Conservation (phyloP, 2,797 vertebrate species). For the Enteromius thamalakanensis region DNA sequence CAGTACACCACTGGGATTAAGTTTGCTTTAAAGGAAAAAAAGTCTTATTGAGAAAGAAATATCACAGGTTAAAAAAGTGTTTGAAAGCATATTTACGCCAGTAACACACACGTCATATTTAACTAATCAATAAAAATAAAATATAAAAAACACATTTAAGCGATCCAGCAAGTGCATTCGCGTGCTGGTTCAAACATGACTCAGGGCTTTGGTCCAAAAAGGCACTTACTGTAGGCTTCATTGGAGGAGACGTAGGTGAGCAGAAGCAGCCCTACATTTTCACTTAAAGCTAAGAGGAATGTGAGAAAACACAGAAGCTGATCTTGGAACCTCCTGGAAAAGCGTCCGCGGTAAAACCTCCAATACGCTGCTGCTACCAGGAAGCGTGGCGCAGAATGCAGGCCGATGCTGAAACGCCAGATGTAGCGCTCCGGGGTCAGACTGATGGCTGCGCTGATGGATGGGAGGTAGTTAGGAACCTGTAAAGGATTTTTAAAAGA, state of each 20-base stretch:
- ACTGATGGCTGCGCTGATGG: constrained; percentile 91
- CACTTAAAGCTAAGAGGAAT: constrained; percentile 78
- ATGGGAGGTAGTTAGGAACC: constrained; percentile 95
- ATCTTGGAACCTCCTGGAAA: constrained; percentile 71
- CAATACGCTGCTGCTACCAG: constrained; percentile 84
- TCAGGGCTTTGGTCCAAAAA: neutral
- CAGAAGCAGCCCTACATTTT: constrained; percentile 86
- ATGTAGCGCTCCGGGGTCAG: constrained; percentile 89
- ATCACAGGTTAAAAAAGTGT: neutral
- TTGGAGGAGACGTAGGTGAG: constrained; percentile 94
- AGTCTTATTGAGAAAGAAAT: neutral
- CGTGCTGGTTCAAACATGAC: neutral
- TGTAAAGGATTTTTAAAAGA: constrained; percentile 58
- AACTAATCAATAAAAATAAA: constrained; percentile 4
- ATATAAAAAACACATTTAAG: neutral
- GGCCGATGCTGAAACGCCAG: constrained; percentile 90
- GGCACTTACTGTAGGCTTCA: constrained; percentile 83
- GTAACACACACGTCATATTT: neutral
- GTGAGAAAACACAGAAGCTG: constrained; percentile 75
- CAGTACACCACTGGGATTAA: neutral
- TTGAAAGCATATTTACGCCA: neutral
- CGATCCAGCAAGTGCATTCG: neutral
- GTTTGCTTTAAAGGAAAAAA: neutral
- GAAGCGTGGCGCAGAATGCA: constrained; percentile 90
- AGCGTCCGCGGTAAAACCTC: constrained; percentile 83